These are phyloP conservation scores for Hydriomena furcata DNA, from an alignment of 2,888 invertebrate genomes.

Conservation along the genomic window DNA sequence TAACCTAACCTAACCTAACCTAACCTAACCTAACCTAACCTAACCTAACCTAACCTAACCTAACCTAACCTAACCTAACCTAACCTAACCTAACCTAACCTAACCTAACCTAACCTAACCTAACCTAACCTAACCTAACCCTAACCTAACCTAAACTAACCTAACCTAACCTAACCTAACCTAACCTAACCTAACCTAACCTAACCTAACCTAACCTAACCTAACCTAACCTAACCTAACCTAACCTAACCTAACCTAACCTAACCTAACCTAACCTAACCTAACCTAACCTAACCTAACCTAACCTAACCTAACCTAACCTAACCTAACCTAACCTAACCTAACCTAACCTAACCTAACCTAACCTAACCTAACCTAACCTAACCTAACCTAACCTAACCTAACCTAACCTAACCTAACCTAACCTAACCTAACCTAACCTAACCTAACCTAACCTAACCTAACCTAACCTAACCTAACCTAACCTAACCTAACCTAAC, in stretches of 20 bases:
- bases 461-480: not conserved
- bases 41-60: slow-evolving; percentile 34
- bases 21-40: slow-evolving; percentile 26
- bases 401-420: slow-evolving; percentile 2
- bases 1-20: slow-evolving; percentile 21
- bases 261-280: slow-evolving; percentile 18
- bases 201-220: slow-evolving; percentile 18
- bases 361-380: slow-evolving; percentile 18
- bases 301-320: slow-evolving; percentile 18
- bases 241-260: slow-evolving; percentile 18
- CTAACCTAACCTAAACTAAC: slow-evolving; percentile 16
- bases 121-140: slow-evolving; percentile 4
- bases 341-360: slow-evolving; percentile 18
- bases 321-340: slow-evolving; percentile 18
- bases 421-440: slow-evolving; percentile 2
- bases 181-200: slow-evolving; percentile 18
- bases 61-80: slow-evolving; percentile 3
- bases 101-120: slow-evolving; percentile 2
- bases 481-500: not conserved
- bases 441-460: slow-evolving; percentile 2
- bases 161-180: slow-evolving; percentile 15
- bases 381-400: slow-evolving; percentile 5
- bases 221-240: slow-evolving; percentile 18
- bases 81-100: not conserved
- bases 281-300: slow-evolving; percentile 15